Evolutionary conservation across 1,140 invertebrate genomes (phyloP).

Genomic region (Bacillus rossius): DNA sequence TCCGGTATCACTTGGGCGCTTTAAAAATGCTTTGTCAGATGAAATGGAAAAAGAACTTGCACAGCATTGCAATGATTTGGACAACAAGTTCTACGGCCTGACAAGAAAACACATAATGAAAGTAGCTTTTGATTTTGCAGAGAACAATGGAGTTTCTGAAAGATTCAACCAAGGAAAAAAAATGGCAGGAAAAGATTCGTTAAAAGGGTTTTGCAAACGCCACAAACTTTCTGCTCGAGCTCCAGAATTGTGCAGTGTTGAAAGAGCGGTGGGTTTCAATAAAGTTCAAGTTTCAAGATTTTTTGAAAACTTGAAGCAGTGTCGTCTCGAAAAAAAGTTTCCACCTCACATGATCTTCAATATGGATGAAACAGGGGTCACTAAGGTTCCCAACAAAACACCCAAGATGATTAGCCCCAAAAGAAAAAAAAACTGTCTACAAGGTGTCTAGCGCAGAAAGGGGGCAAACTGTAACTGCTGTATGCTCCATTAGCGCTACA

Average conservation of each 20-base stretch:
- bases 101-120: too few species aligned
- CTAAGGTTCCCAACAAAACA: neutral
- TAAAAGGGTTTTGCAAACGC: neutral
- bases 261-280: neutral
- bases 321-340: neutral
- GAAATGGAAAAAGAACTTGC: too few species aligned
- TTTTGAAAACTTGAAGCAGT: neutral
- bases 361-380: neutral
- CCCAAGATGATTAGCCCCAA: neutral
- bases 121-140: too few species aligned
- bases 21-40: too few species aligned
- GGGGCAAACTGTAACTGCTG: neutral
- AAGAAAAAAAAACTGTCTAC: neutral
- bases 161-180: neutral
- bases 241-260: neutral
- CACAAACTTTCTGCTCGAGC: neutral
- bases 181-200: neutral
- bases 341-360: neutral
- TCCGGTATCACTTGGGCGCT: too few species aligned
- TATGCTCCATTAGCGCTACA: neutral
- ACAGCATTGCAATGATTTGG: too few species aligned
- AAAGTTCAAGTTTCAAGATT: neutral
- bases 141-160: too few species aligned
- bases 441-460: neutral
- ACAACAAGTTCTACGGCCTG: too few species aligned